A percentile compares a stretch with the other conserved stretches of the same genome.
Conservation (phyloP, 1,140 invertebrate genomes). For the Musca domestica region DNA sequence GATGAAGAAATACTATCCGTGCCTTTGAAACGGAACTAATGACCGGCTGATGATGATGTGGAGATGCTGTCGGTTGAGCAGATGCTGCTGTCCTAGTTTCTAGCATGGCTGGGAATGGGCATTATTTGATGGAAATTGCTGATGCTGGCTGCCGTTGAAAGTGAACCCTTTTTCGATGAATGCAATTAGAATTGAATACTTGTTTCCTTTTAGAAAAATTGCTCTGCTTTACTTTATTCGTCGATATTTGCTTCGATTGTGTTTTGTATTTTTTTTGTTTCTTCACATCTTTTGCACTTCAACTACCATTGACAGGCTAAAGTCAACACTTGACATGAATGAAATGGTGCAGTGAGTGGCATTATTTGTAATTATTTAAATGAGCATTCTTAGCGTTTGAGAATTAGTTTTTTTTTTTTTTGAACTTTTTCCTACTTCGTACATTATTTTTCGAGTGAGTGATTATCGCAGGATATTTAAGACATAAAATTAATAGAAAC, state of each 20-base stretch:
- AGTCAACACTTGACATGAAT: not conserved
- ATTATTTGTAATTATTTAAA: not conserved
- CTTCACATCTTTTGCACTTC: not conserved
- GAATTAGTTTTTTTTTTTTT: too few species aligned
- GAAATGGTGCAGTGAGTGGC: not conserved
- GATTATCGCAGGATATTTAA: too few species aligned
- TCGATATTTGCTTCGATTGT: not conserved
- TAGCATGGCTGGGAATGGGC: too few species aligned
- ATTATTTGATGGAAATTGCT: not conserved
- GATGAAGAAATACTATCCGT: too few species aligned
- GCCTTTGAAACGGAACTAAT: too few species aligned
- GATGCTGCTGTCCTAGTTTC: too few species aligned
- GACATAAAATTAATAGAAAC: too few species aligned
- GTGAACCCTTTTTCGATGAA: not conserved
- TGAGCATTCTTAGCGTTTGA: too few species aligned
- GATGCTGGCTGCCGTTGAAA: not conserved
- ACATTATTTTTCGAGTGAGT: too few species aligned
- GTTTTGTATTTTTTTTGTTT: not conserved
- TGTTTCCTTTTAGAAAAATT: conserved; percentile 6
- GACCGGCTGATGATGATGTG: too few species aligned
- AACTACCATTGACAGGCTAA: not conserved
- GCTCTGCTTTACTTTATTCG: not conserved
- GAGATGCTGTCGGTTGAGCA: too few species aligned
- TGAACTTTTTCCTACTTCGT: too few species aligned
- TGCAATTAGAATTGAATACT: conserved; percentile 2